Base-by-base conservation (phyloP, 2,113 vertebrate genomes). In the Sorex araneus region DNA sequence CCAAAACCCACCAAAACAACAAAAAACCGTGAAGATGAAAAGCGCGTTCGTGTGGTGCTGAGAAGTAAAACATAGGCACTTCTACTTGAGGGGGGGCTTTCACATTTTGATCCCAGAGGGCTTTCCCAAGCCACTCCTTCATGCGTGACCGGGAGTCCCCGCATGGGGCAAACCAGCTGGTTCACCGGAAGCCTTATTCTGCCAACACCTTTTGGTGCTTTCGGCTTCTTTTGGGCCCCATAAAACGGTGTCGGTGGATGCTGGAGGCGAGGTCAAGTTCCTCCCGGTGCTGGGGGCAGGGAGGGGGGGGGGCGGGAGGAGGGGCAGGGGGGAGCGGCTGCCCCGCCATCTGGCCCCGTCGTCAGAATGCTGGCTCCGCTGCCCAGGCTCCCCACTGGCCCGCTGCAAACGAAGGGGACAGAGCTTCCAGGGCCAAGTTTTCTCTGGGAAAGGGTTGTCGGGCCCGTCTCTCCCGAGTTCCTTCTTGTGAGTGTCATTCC, bases 11-110 rank as follows among this genome's bases (percentile, higher is more conserved):
- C 34, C 19, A 36, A 86, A 87, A 6, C 70, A 73, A 73, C 81
- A 92, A 94, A 94, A 83, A 94, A 90, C 3, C 1, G 11, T 90
- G 94, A 67, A 93, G 71, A 90, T 8, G 4, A 91, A 80, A 93
- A 64, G n/a, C 82, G 81, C 27, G 93, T 95, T 81, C 84, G 34
- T 28, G 12, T 16, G 75, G 25, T 60, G 34, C 47, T 93, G 84
- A 94, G 94, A 92, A 95, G 94, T 11, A 88, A 94, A 96, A 94
- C 8, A 28, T 89, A 96, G 94, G 92, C 91, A 95, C 95, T 97
- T 97, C 87, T 94, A 71, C 93, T 97, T 96, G 79, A 87, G 87
- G 63, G 94, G 94, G 93, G 75, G 66, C 94, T 70, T 76, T 95
- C 84, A 19, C 28, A 63, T 57, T 75, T 91, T 78, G 85, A 91